A percentile compares a stretch with the other conserved stretches of the same genome.
These are phyloP conservation scores for Pasiphila rectangulata DNA, from an alignment of 2,888 invertebrate species.

Conservation along the genomic window DNA sequence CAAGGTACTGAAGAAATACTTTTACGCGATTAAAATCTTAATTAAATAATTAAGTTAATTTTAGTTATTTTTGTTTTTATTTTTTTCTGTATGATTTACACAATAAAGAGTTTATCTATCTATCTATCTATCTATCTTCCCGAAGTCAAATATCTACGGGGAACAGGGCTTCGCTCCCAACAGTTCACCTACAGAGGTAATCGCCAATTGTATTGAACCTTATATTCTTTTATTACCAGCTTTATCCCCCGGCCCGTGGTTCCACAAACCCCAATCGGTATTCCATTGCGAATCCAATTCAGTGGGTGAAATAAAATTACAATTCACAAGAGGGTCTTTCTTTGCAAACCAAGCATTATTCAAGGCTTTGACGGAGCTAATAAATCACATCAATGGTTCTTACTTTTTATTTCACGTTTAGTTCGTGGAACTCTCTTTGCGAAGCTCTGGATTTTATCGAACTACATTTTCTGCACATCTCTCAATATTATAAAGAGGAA, in stretches of 20 bases:
- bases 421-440: constrained; percentile 5
- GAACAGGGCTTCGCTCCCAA: background rate
- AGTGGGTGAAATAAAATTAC: constrained; percentile 27
- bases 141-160: background rate
- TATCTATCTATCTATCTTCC: background rate
- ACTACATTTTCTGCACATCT: constrained; percentile 1
- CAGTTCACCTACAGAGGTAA: background rate
- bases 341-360: constrained; percentile 28
- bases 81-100: no score
- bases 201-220: background rate
- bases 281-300: constrained; percentile 15
- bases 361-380: constrained; percentile 23
- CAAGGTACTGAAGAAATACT: no score
- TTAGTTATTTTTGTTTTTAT: no score
- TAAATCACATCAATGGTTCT: constrained; percentile 29
- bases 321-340: constrained; percentile 21
- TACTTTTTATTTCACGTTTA: constrained; percentile 10
- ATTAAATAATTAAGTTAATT: background rate
- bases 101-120: background rate
- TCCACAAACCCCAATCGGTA: constrained; percentile 16
- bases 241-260: constrained; percentile 7
- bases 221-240: constrained; percentile 1
- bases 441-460: constrained; percentile 1
- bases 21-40: no score
- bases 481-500: no score